Evolutionary conservation across 2,888 invertebrate genomes (phyloP).

Genomic region (Cyclophora albipunctata): DNA sequence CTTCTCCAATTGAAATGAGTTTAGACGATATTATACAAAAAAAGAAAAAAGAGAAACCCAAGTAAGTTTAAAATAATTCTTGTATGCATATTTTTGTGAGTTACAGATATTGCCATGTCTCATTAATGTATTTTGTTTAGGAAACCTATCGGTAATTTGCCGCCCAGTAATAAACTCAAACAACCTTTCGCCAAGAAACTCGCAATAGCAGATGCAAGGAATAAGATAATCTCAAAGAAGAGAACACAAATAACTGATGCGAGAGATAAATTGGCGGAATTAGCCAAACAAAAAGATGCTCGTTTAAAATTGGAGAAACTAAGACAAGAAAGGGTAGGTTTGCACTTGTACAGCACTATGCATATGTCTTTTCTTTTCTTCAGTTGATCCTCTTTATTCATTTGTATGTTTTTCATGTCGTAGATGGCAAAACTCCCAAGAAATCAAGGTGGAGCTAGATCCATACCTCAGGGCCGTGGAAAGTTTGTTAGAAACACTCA

Average conservation of each 20-base stretch:
- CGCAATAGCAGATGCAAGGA: constrained; percentile 79
- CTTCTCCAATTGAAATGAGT: constrained; percentile 60
- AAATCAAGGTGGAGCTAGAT: neutral
- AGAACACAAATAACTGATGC: constrained; percentile 85
- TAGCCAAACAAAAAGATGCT: constrained; percentile 85
- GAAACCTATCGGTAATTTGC: constrained; percentile 18
- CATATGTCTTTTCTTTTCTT: neutral
- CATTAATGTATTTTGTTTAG: constrained; percentile 3
- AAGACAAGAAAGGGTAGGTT: constrained; percentile 61
- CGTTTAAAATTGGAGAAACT: constrained; percentile 81
- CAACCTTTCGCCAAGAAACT: constrained; percentile 18
- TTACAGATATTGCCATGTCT: neutral
- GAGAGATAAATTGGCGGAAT: constrained; percentile 84
- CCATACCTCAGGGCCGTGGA: neutral
- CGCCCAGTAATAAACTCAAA: constrained; percentile 16
- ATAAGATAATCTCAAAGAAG: constrained; percentile 86
- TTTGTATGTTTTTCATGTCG: too few relatives aligned
- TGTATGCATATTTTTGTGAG: neutral
- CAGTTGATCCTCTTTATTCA: too few relatives aligned
- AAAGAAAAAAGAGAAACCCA: constrained; percentile 48
- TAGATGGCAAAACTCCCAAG: too few relatives aligned
- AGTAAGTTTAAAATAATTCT: constrained; percentile 24
- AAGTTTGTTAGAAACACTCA: constrained; percentile 2
- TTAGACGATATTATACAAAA: constrained; percentile 67
- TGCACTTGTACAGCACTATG: neutral